Percentiles rank a stretch among this genome's conserved stretches.
Conservation (phyloP, 2,888 invertebrate genomes). For the Crepidodera aurea region DNA sequence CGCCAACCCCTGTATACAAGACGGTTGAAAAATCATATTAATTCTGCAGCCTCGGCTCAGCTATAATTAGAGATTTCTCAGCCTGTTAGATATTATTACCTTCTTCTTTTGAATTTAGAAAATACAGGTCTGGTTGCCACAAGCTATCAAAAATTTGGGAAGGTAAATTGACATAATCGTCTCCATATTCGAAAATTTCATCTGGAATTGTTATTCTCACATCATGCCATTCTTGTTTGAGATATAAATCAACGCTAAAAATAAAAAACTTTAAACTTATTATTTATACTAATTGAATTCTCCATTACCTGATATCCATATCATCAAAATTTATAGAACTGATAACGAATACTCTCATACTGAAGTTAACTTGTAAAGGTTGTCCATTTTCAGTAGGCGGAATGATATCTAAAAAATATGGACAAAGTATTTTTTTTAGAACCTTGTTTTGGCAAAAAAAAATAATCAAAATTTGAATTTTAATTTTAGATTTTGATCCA, state of each 20-base stretch:
- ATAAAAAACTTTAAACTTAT: too few species aligned
- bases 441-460: too few species aligned
- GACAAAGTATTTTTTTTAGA: too few species aligned
- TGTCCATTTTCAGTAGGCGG: constrained; percentile 77
- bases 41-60: too few species aligned
- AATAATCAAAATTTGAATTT: too few species aligned
- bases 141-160: constrained; percentile 83
- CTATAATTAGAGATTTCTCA: too few species aligned
- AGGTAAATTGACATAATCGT: constrained; percentile 81
- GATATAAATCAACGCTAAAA: constrained; percentile 82
- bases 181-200: constrained; percentile 81
- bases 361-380: constrained; percentile 80
- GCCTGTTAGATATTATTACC: too few species aligned
- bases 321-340: constrained; percentile 89
- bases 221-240: constrained; percentile 83
- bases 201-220: constrained; percentile 77
- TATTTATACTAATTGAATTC: too few species aligned
- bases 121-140: constrained; percentile 90
- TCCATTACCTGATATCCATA: constrained; percentile 89
- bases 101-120: constrained; percentile 84
- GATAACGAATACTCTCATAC: constrained; percentile 84
- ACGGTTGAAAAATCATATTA: too few species aligned
- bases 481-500: too few species aligned
- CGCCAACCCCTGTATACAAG: too few species aligned
- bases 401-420: constrained; percentile 85